These are phyloP conservation scores for Pogonomyrmex barbatus DNA, from an alignment of 1,140 invertebrate genomes.

Conservation along the genomic window DNA sequence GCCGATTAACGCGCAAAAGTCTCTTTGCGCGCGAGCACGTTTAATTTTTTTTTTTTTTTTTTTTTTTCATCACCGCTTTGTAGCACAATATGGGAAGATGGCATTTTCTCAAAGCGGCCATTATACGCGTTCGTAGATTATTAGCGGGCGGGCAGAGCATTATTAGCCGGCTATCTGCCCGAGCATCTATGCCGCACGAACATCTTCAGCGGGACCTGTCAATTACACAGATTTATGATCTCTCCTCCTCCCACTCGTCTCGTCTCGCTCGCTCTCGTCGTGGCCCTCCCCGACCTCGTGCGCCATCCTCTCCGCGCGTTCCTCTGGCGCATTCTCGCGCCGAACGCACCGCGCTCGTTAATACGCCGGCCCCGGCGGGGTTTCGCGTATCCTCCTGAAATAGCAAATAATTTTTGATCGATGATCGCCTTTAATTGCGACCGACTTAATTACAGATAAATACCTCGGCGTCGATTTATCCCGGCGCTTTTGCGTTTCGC, in stretches of 20 bases:
- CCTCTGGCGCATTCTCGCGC: constrained; percentile 1
- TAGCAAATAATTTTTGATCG: constrained; percentile 55
- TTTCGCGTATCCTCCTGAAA: constrained; percentile 27
- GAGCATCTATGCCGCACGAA: constrained; percentile 72
- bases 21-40: not conserved
- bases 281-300: constrained; percentile 62
- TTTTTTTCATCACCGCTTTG: not conserved
- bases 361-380: constrained; percentile 14
- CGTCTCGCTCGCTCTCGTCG: constrained; percentile 34
- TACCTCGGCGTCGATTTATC: constrained; percentile 27
- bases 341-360: constrained; percentile 40
- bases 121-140: constrained; percentile 68
- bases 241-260: constrained; percentile 42
- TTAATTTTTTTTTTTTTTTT: constrained; percentile 45
- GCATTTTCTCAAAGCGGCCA: constrained; percentile 59
- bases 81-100: constrained; percentile 33
- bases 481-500: constrained; percentile 37
- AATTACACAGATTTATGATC: constrained; percentile 82
- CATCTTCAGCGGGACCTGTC: constrained; percentile 76
- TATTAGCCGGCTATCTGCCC: constrained; percentile 73
- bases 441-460: constrained; percentile 63
- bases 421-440: constrained; percentile 64
- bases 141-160: constrained; percentile 56
- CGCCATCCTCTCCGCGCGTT: constrained; percentile 45
- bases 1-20: constrained; percentile 19